These are phyloP conservation scores for Melanotaenia boesemani DNA, from an alignment of 2,797 vertebrate genomes.

Conservation along the genomic window DNA sequence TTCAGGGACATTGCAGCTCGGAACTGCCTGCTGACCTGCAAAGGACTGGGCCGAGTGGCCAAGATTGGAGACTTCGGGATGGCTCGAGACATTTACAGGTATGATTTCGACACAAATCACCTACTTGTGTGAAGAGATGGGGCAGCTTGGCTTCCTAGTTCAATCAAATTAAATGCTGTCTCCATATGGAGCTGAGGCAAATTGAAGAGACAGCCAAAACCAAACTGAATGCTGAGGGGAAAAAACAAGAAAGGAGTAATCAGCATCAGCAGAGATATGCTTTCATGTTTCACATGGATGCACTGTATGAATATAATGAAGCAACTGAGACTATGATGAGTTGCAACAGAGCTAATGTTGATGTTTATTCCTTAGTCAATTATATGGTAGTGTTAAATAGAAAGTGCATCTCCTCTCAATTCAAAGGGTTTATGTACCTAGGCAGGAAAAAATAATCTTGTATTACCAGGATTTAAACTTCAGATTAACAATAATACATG, in stretches of 20 bases:
- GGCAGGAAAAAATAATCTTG: too few relatives aligned
- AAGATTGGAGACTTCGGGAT: slow-evolving; percentile 99
- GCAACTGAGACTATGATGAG: too few relatives aligned
- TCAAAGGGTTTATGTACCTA: not conserved
- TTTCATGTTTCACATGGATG: too few relatives aligned
- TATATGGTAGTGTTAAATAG: not conserved
- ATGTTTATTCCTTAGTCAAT: not conserved
- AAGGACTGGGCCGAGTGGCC: slow-evolving; percentile 91
- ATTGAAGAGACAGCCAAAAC: too few relatives aligned
- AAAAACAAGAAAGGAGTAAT: too few relatives aligned
- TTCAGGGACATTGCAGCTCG: slow-evolving; percentile 97
- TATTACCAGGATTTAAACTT: too few relatives aligned
- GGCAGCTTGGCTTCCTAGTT: too few relatives aligned
- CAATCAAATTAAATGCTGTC: too few relatives aligned
- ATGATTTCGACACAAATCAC: slow-evolving; percentile 22
- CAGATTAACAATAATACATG: too few relatives aligned
- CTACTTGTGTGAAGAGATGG: not conserved
- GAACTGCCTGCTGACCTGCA: slow-evolving; percentile 96
- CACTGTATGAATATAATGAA: too few relatives aligned
- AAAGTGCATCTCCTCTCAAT: not conserved
- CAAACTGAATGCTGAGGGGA: too few relatives aligned
- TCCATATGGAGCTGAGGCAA: not conserved
- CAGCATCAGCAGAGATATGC: too few relatives aligned
- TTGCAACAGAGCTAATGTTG: not conserved
- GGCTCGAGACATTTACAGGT: slow-evolving; percentile 99